These are phyloP conservation scores for Benitochromis conjunctus DNA, from an alignment of 2,113 vertebrate genomes.

Conservation along the genomic window DNA sequence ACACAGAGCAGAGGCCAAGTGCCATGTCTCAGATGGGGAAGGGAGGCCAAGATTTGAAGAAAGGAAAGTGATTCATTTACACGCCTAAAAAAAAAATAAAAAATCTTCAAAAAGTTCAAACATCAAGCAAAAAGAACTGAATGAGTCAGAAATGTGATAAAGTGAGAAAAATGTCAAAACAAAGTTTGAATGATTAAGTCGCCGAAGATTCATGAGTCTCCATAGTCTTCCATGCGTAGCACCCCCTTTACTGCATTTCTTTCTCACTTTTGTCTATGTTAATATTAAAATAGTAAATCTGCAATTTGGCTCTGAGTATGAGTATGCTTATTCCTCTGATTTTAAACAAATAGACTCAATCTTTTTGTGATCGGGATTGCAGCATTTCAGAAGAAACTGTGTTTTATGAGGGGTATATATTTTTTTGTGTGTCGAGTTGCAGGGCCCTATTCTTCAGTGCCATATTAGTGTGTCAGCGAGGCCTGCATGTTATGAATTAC, in stretches of 20 bases:
- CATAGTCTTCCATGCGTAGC: neutral
- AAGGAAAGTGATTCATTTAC: slow-evolving; percentile 28
- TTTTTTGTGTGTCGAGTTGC: neutral
- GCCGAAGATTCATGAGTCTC: neutral
- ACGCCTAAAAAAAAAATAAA: neutral
- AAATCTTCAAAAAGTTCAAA: slow-evolving; percentile 14
- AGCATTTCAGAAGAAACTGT: slow-evolving; percentile 8
- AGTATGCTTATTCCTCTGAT: neutral
- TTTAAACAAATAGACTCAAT: neutral
- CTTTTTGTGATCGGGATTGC: neutral
- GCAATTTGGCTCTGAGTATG: neutral
- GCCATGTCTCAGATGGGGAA: slow-evolving; percentile 49
- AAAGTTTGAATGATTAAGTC: neutral
- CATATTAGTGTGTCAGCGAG: slow-evolving; percentile 58
- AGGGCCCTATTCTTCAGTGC: slow-evolving; percentile 55
- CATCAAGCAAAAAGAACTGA: neutral
- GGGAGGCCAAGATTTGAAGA: slow-evolving; percentile 16
- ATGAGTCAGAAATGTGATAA: neutral
- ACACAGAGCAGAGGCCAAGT: slow-evolving; percentile 58
- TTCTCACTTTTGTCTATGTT: neutral
- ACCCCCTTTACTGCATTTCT: neutral
- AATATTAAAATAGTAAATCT: neutral
- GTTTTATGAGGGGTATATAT: neutral
- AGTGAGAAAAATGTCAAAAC: neutral
- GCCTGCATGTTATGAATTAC: slow-evolving; percentile 69